These are phyloP conservation scores for Tribolium madens DNA, from an alignment of 1,140 invertebrate species.

Conservation along the genomic window DNA sequence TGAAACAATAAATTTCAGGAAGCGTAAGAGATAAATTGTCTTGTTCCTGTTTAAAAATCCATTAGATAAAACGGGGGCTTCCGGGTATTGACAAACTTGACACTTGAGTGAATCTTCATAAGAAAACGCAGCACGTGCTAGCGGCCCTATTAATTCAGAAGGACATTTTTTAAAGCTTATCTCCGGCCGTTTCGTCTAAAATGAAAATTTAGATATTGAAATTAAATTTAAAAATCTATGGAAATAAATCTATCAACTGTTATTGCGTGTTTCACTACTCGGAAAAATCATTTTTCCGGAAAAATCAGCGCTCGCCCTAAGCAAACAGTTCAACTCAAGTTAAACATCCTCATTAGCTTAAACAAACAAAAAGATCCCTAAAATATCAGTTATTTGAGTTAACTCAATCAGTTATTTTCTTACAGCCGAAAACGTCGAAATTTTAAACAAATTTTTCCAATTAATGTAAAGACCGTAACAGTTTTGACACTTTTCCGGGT, in stretches of 20 bases:
- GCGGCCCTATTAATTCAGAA: background rate
- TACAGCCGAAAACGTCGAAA: no score
- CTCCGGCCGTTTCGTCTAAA: background rate
- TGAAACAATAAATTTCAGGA: conserved; percentile 8
- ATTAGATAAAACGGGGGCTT: background rate
- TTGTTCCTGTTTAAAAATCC: conserved; percentile 18
- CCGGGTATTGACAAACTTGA: background rate
- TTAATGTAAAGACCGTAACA: no score
- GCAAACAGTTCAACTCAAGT: background rate
- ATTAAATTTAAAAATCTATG: no score
- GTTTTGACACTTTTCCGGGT: no score
- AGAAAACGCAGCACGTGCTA: conserved; percentile 13
- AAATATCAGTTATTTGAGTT: background rate
- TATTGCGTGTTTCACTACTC: no score
- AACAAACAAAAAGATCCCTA: background rate
- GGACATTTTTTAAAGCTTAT: background rate
- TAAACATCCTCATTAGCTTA: background rate
- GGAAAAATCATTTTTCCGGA: no score
- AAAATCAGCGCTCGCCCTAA: no score
- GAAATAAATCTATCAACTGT: no score
- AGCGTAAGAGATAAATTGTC: conserved; percentile 4
- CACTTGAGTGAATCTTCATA: conserved; percentile 24
- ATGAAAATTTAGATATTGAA: no score
- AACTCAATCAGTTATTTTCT: background rate
- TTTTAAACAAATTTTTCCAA: no score